Base-by-base conservation (phyloP, 2,888 invertebrate species). In the Altica lythri region DNA sequence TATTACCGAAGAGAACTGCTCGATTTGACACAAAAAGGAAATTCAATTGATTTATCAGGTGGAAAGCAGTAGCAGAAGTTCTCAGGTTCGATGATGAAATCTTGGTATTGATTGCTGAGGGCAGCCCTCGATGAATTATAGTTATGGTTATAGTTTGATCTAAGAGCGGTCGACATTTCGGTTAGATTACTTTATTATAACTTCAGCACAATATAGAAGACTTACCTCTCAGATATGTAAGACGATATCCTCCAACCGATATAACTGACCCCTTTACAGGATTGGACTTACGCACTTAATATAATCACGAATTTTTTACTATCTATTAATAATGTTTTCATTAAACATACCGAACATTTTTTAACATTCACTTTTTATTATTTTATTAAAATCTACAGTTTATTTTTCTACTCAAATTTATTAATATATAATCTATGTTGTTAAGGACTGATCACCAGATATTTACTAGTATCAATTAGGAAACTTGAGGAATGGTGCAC, bases 101-200 rank as follows among this genome's bases (percentile, higher is more conserved):
- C 60, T 57, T 48, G 40, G 57, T 62, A 62, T 63, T 64, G 66
- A 68, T 69, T 69, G 66, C 62, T 61, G 62, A 63, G 68, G 69
- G 60, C 63, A 61, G 57, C 60, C 63, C 66, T 61, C 69, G 71
- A 70, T 75, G 75, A 76, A 71, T 75, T 76, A 75, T 75, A 73
- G 75, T 75, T 75, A 75, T 75, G 75, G 74, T 75, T 75, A 76
- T 75, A 65, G 73, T 72, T 65, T 60, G 62, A 66, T 64, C 70
- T 69, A 70, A 70, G 68, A 69, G 68, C 68, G 67, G 68, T 70
- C 72, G 67, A 72, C 73, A 71, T 75, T 75, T 73, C 70, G 68
- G 57, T 55, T 68, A 74, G 74, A 75, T 75, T 75, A 74, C 75
- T 75, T 74, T 76, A 75, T 76, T 75, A 75, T 75, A 72, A 74